A percentile compares a stretch with the other conserved stretches of the same genome.
Conservation (phyloP, 1,140 invertebrate genomes). For the Hirudo medicinalis region DNA sequence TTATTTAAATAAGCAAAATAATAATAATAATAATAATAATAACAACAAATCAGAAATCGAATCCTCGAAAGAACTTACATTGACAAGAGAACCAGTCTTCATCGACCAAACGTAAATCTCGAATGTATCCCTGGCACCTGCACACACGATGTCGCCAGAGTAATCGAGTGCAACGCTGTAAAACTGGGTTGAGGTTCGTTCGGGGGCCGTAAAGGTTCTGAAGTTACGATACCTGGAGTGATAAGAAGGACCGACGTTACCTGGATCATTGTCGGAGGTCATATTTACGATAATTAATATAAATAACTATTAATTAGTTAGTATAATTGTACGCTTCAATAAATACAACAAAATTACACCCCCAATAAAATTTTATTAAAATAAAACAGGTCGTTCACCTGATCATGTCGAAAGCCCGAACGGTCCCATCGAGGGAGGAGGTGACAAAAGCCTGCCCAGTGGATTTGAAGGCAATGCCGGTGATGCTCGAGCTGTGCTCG, state of each 20-base stretch:
- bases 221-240: conserved; percentile 79
- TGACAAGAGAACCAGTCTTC: conserved; percentile 72
- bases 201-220: conserved; percentile 76
- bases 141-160: conserved; percentile 77
- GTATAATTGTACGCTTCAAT: no score
- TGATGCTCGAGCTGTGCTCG: conserved; percentile 71
- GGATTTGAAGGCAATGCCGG: conserved; percentile 66
- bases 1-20: no score
- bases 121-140: conserved; percentile 81
- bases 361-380: no score
- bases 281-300: conserved; percentile 14
- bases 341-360: no score
- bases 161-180: conserved; percentile 74
- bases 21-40: no score
- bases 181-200: conserved; percentile 66
- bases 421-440: conserved; percentile 82
- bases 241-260: not conserved
- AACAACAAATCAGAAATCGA: not conserved
- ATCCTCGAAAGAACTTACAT: conserved; percentile 46
- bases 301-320: conserved; percentile 22
- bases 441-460: conserved; percentile 84
- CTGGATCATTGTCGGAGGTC: not conserved
- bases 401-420: conserved; percentile 79
- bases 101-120: conserved; percentile 91
- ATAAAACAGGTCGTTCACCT: conserved; percentile 42